A percentile compares a stretch with the other conserved stretches of the same genome.
Evolutionary conservation across 30 jellyfish, hydroid and myxozoan species (phyloP).

Genomic region (Aurelia sp.): DNA sequence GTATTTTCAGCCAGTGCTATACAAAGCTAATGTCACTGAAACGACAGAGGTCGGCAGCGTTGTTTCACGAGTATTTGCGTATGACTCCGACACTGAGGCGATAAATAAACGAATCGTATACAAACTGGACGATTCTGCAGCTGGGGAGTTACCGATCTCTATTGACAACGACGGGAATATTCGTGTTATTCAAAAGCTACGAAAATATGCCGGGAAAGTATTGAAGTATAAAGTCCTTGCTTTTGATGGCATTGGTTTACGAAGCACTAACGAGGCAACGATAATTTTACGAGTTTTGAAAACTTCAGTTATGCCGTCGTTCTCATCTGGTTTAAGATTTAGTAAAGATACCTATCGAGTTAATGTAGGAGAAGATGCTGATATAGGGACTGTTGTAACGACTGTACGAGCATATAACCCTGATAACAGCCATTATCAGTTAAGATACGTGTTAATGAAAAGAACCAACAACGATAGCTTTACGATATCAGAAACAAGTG

Average conservation of each 20-base stretch:
- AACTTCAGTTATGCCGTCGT: background rate
- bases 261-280: conserved; percentile 59
- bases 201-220: conserved; percentile 36
- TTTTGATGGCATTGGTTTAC: conserved; percentile 56
- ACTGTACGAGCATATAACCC: conserved; percentile 70
- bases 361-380: conserved; percentile 69
- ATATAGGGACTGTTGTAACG: conserved; percentile 46
- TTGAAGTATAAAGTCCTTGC: conserved; percentile 29
- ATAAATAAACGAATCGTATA: conserved; percentile 30
- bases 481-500: conserved; percentile 66
- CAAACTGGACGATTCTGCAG: background rate
- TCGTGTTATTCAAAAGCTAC: conserved; percentile 3
- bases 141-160: conserved; percentile 4
- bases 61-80: conserved; percentile 68
- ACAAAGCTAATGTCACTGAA: conserved; percentile 66
- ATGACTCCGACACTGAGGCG: conserved; percentile 73
- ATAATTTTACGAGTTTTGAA: conserved; percentile 13
- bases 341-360: conserved; percentile 24
- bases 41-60: conserved; percentile 62
- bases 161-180: conserved; percentile 57
- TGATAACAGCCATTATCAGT: conserved; percentile 14
- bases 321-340: conserved; percentile 43
- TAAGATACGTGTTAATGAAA: conserved; percentile 60
- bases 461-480: conserved; percentile 24
- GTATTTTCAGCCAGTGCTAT: conserved; percentile 30